Evolutionary conservation across 2,113 vertebrate species (phyloP).

Genomic region (Galemys pyrenaicus): DNA sequence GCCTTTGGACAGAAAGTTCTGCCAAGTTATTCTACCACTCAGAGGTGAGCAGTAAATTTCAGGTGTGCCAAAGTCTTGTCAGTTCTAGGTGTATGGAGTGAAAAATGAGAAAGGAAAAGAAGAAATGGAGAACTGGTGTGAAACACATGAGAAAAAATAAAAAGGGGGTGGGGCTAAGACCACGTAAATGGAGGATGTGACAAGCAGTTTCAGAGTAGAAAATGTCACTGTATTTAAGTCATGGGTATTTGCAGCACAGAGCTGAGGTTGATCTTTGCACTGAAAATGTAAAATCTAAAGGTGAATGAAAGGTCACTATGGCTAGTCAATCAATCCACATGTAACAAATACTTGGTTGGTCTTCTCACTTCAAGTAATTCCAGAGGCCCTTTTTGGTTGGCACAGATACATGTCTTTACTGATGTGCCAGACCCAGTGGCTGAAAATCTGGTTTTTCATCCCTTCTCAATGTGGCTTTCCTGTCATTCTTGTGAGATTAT

Average conservation of each 20-base stretch:
- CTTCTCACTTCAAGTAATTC: neutral
- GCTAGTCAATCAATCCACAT: rapidly evolving
- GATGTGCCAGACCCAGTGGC: neutral
- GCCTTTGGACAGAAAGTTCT: neutral
- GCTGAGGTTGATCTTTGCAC: neutral
- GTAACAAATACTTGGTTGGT: neutral
- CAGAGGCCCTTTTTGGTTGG: neutral
- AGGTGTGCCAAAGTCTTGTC: neutral
- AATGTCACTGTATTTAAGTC: neutral
- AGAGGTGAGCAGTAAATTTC: neutral
- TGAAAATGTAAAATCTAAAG: neutral
- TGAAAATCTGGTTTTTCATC: neutral
- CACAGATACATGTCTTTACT: neutral
- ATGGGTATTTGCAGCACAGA: neutral
- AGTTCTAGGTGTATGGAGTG: neutral
- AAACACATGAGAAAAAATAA: neutral
- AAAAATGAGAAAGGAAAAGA: neutral
- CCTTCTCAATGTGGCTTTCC: neutral
- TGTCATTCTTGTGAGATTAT: neutral
- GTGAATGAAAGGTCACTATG: neutral
- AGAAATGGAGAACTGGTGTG: neutral
- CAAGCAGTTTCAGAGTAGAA: neutral
- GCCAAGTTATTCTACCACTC: neutral
- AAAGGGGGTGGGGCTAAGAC: neutral
- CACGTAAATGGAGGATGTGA: neutral